Evolutionary conservation across 2,888 invertebrate species (phyloP).

Genomic region (Ptycholaimellus sp.): DNA sequence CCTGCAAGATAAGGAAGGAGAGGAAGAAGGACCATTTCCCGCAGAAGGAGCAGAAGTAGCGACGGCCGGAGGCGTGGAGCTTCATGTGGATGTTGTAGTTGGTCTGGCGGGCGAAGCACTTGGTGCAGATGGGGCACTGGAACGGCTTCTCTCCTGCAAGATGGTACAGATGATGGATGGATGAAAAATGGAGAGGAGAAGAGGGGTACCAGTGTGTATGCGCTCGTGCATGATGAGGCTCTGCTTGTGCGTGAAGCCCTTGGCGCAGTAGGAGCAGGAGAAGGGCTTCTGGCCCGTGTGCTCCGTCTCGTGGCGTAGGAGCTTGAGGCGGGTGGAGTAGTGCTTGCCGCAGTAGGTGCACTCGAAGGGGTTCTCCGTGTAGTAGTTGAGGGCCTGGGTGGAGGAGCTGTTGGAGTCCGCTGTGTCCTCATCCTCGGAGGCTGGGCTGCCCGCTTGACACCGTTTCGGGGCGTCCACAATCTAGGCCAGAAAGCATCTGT

Average conservation of each 20-base stretch:
- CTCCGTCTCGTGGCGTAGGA: conserved; percentile 2
- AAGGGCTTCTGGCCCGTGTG: conserved; percentile 3
- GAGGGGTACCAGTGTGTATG: conserved; percentile 2
- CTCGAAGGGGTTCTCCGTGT: conserved; percentile 1
- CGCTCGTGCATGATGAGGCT: conserved; percentile 2
- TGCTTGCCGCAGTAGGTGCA: conserved; percentile 2
- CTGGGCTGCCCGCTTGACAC: no score
- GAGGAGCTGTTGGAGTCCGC: background rate
- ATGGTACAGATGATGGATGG: no score
- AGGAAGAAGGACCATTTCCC: conserved; percentile 11
- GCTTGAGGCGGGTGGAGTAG: background rate
- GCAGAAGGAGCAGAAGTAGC: conserved; percentile 10
- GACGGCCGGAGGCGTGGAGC: conserved; percentile 9
- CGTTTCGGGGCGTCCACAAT: no score
- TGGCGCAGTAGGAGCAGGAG: conserved; percentile 2
- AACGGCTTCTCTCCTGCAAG: conserved; percentile 6
- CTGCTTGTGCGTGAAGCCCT: conserved; percentile 3
- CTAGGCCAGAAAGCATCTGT: background rate
- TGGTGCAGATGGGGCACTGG: conserved; percentile 9
- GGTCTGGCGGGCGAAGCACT: conserved; percentile 8
- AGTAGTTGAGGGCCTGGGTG: background rate
- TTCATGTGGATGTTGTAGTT: conserved; percentile 9
- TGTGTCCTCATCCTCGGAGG: background rate
- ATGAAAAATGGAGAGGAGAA: no score
- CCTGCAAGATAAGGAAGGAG: no score